These are phyloP conservation scores for Dryas iulia DNA, from an alignment of 1,140 invertebrate species.

Conservation along the genomic window DNA sequence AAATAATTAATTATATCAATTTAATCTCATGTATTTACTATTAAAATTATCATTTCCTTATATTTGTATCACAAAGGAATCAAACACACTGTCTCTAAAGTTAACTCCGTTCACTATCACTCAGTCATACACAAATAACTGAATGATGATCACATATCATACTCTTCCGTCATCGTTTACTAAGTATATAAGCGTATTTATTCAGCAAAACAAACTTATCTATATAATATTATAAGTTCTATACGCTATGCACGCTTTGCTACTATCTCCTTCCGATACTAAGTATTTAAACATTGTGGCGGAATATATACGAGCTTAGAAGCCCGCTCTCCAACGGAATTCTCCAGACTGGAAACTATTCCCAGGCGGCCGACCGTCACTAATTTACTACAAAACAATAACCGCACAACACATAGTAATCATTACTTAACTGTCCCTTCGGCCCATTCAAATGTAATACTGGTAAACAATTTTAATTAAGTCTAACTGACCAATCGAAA, in stretches of 20 bases:
- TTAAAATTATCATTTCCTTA: too few relatives aligned
- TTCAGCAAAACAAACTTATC: too few relatives aligned
- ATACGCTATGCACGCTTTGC: neutral
- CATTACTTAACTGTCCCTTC: conserved; percentile 26
- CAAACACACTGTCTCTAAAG: too few relatives aligned
- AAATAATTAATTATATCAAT: too few relatives aligned
- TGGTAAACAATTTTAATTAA: conserved; percentile 27
- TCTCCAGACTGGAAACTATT: conserved; percentile 48
- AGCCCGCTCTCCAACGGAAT: conserved; percentile 18
- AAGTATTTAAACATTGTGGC: neutral
- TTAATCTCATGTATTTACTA: too few relatives aligned
- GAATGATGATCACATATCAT: too few relatives aligned
- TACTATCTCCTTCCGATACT: neutral
- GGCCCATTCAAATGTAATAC: conserved; percentile 20
- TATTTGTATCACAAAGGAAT: too few relatives aligned
- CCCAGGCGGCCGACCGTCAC: conserved; percentile 36
- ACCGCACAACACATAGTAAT: conserved; percentile 28
- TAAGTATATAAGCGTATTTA: too few relatives aligned
- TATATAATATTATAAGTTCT: too few relatives aligned
- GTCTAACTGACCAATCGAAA: neutral
- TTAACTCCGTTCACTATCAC: too few relatives aligned
- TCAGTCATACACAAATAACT: too few relatives aligned
- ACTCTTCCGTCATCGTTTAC: too few relatives aligned
- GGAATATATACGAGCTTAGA: conserved; percentile 19
- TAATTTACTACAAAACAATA: conserved; percentile 34